Percentiles rank a stretch among this genome's conserved stretches.
Conservation (phyloP, 2,797 vertebrate genomes). For the Anableps anableps region DNA sequence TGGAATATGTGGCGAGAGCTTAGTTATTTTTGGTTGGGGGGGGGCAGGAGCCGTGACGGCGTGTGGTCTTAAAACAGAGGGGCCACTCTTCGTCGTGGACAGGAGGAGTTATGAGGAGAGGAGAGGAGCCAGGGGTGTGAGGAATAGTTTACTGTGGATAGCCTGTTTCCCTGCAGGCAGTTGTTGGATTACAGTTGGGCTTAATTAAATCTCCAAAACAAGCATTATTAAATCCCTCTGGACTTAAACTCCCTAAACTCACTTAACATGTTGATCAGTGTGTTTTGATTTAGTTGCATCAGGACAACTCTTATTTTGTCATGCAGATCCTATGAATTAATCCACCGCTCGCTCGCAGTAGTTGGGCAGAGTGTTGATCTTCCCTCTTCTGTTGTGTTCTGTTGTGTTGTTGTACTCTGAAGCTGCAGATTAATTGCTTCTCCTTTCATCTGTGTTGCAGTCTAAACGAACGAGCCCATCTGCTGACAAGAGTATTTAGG, state of each 20-base stretch:
- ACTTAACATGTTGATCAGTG: conserved; percentile 6
- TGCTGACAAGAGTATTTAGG: conserved; percentile 95
- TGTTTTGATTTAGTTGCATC: conserved; percentile 13
- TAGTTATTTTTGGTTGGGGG: conserved; percentile 76
- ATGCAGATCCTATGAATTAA: neutral
- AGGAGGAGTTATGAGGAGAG: conserved; percentile 40
- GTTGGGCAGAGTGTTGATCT: conserved; percentile 16
- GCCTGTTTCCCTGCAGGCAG: conserved; percentile 65
- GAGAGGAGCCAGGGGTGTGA: conserved; percentile 33
- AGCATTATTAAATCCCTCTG: conserved; percentile 36
- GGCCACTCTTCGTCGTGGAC: conserved; percentile 72
- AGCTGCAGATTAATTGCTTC: conserved; percentile 35
- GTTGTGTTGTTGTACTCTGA: conserved; percentile 8
- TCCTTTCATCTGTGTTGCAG: conserved; percentile 73
- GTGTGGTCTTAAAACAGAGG: conserved; percentile 81
- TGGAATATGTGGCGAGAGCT: conserved; percentile 65
- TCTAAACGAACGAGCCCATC: conserved; percentile 96
- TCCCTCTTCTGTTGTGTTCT: conserved; percentile 9
- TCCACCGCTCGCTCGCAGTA: neutral
- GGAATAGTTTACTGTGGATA: conserved; percentile 64
- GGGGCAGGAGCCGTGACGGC: conserved; percentile 78
- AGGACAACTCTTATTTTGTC: conserved; percentile 3
- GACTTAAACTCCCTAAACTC: conserved; percentile 33
- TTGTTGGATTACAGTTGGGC: conserved; percentile 62
- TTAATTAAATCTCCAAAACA: conserved; percentile 54